Evolutionary conservation across 2,797 vertebrate genomes (phyloP).

Genomic region (Trematomus bernacchii): DNA sequence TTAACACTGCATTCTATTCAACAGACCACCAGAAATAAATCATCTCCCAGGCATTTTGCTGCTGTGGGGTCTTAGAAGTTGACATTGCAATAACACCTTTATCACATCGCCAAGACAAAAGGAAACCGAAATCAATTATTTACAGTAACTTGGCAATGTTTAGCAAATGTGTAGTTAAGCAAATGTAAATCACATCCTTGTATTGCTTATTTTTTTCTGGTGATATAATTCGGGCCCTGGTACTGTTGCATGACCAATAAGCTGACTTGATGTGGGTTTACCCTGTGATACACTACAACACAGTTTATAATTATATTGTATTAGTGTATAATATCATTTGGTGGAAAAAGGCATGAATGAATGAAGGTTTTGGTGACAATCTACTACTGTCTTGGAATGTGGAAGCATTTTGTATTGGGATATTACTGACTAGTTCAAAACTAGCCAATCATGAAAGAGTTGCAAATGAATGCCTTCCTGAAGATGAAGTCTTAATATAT

Average conservation of each 20-base stretch:
- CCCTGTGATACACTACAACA: not conserved
- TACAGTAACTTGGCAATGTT: not conserved
- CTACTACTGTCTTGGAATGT: not conserved
- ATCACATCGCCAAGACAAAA: slow-evolving; percentile 5
- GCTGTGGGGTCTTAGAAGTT: not conserved
- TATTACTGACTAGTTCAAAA: not conserved
- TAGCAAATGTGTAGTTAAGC: not conserved
- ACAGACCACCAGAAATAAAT: not conserved
- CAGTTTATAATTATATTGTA: too few relatives aligned
- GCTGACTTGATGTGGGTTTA: not conserved
- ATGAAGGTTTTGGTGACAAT: not conserved
- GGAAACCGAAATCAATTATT: not conserved
- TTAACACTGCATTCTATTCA: not conserved
- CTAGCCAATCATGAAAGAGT: too few relatives aligned
- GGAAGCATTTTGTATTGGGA: not conserved
- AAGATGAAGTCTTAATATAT: not conserved
- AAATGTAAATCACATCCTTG: not conserved
- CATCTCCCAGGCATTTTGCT: not conserved
- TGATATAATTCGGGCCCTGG: not conserved
- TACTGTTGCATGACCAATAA: not conserved
- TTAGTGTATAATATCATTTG: not conserved
- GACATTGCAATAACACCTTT: slow-evolving; percentile 1
- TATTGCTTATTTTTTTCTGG: too few relatives aligned
- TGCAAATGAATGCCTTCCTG: too few relatives aligned
- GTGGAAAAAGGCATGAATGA: not conserved